Evolutionary conservation across 37 sponge, comb jelly and placozoan species (phyloP), one percentile per base, ranked within the genome.

Genomic region (Corticium candelabrum): DNA sequence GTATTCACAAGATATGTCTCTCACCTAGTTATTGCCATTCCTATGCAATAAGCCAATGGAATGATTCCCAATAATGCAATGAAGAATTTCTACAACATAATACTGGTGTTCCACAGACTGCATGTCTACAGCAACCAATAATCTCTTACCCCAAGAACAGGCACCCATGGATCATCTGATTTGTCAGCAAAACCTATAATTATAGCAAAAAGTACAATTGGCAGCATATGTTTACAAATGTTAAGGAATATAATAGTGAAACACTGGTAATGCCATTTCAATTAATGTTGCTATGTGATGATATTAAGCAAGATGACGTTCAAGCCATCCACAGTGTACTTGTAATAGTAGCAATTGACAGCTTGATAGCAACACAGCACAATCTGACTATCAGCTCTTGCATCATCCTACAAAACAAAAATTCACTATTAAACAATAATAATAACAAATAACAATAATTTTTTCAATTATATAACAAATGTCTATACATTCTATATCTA

Each of bases 261-360:
- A n/a, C n/a, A n/a, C n/a, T n/a, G n/a, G n/a, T n/a, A n/a, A n/a
- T n/a, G n/a, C n/a, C n/a, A n/a, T n/a, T n/a, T n/a, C n/a, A n/a
- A n/a, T n/a, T n/a, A n/a, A n/a, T n/a, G n/a, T n/a, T n/a, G n/a
- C n/a, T n/a, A n/a, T n/a, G n/a, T n/a, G n/a, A n/a, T n/a, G n/a
- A n/a, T n/a, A n/a, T n/a, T n/a, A 40, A 80, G 35, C 38, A 80
- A 35, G 3, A 80, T 74, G 29, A 80, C 81, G 32, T 80, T 80
- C 81, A 80, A 74, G 2, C 81, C 81, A 29, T 80, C 81, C 39
- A 80, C 81, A 4, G 81, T 80, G 75, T 80, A 80, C 41, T 80
- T 80, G 31, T 72, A 29, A 29, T 80, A 80, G 81, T 80, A 80
- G 75, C 72, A 37, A 74, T 68, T 72, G 39, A 76, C 72, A 74